A percentile compares a stretch with the other conserved stretches of the same genome.
These are phyloP conservation scores for Martes martes DNA, from an alignment of 2,113 vertebrate species.

Conservation along the genomic window DNA sequence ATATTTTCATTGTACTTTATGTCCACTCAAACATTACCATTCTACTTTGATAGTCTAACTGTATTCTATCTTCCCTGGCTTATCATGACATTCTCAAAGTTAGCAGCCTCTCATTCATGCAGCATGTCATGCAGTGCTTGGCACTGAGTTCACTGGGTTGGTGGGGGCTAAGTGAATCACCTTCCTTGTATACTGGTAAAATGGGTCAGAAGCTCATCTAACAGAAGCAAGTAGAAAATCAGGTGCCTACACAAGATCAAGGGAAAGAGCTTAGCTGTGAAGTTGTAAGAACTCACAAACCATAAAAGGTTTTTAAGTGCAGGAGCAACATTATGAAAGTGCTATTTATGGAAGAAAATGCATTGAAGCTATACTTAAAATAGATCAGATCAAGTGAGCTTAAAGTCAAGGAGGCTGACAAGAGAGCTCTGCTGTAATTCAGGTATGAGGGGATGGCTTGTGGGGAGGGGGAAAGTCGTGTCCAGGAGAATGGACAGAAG, in stretches of 20 bases:
- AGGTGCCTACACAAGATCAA: not conserved
- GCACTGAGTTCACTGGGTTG: not conserved
- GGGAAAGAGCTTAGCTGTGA: slow-evolving; percentile 26
- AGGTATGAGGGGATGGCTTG: not conserved
- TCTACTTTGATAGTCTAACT: not conserved
- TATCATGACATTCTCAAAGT: not conserved
- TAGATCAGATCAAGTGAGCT: slow-evolving; percentile 64
- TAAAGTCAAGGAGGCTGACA: slow-evolving; percentile 33
- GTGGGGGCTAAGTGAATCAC: not conserved
- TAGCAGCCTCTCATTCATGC: not conserved
- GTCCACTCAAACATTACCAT: not conserved
- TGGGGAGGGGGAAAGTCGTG: not conserved
- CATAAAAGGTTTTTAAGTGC: slow-evolving; percentile 51
- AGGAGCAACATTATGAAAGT: slow-evolving; percentile 33
- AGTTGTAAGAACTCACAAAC: slow-evolving; percentile 53
- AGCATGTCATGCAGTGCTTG: not conserved
- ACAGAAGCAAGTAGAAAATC: slow-evolving; percentile 31
- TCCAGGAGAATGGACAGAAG: not conserved
- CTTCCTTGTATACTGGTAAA: not conserved
- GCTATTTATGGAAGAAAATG: slow-evolving; percentile 71
- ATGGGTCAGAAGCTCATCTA: not conserved
- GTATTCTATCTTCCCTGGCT: not conserved
- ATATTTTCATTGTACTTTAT: not conserved
- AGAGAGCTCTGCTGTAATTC: slow-evolving; percentile 8
- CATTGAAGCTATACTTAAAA: slow-evolving; percentile 65